These are phyloP conservation scores for Zosterops pallidus DNA, from an alignment of 2,113 vertebrate genomes.

Conservation along the genomic window DNA sequence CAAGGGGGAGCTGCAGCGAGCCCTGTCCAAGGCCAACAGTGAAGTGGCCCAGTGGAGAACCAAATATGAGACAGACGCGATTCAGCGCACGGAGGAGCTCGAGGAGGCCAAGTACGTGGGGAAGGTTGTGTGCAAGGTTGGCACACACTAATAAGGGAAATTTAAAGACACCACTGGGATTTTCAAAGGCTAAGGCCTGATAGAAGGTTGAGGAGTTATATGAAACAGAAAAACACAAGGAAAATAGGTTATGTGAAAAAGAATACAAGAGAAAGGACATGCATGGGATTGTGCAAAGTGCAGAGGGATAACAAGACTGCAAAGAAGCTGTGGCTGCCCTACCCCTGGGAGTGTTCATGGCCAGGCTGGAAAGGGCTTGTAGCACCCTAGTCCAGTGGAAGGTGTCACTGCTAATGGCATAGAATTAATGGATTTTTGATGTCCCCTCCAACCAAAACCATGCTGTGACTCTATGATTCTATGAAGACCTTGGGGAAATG, in stretches of 20 bases:
- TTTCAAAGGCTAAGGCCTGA: neutral
- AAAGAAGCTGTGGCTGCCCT: neutral
- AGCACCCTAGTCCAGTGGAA: neutral
- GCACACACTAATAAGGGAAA: neutral
- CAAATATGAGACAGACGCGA: slow-evolving; percentile 56
- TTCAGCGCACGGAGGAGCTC: slow-evolving; percentile 86
- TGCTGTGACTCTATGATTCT: neutral
- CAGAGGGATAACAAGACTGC: neutral
- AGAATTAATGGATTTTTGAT: neutral
- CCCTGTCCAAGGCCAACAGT: slow-evolving; percentile 29
- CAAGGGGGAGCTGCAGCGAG: slow-evolving; percentile 76
- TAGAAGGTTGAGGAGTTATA: neutral
- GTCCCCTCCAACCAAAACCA: neutral
- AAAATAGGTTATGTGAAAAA: neutral
- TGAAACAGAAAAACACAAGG: neutral
- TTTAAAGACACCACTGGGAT: no score
- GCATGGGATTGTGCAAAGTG: neutral
- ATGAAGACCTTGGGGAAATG: neutral
- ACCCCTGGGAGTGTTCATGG: neutral
- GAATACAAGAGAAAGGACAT: neutral
- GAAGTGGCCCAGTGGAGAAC: slow-evolving; percentile 51
- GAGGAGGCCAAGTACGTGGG: slow-evolving; percentile 84
- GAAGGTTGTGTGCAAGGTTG: neutral
- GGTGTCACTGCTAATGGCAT: neutral
- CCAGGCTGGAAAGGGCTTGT: neutral